Percentiles rank a stretch among this genome's conserved stretches.
phyloP scores from a whole-genome alignment of 2,113 vertebrate species.

The Chrysemys picta region DNA sequence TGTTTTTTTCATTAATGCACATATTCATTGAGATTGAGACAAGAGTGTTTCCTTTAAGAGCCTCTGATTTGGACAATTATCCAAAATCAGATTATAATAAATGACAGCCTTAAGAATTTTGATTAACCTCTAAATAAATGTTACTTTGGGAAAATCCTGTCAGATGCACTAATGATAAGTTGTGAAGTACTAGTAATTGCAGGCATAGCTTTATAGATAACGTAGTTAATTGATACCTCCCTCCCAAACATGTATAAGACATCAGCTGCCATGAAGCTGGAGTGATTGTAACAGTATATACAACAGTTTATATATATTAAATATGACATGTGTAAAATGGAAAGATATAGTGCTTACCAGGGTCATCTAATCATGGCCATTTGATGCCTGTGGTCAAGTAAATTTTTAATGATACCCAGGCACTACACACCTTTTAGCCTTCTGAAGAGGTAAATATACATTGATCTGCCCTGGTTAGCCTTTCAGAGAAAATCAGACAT shows the following conservation, averaged over 20 bases:
- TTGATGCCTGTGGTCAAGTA: constrained; percentile 58
- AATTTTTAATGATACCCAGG: constrained; percentile 71
- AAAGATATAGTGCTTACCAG: constrained; percentile 48
- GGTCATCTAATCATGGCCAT: constrained; percentile 53
- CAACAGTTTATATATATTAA: constrained; percentile 30
- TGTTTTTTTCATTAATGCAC: constrained; percentile 45
- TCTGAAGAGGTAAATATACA: constrained; percentile 65
- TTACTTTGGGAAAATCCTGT: constrained; percentile 70
- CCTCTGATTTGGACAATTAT: constrained; percentile 76
- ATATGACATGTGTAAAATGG: constrained; percentile 40
- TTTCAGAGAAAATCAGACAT: constrained; percentile 53
- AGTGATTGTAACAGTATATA: constrained; percentile 40
- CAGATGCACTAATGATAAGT: constrained; percentile 78
- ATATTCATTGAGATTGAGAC: constrained; percentile 59
- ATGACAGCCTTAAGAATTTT: constrained; percentile 73
- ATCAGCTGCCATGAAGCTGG: constrained; percentile 64
- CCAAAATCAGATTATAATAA: constrained; percentile 80
- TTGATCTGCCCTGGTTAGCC: constrained; percentile 67
- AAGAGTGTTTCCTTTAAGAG: constrained; percentile 70
- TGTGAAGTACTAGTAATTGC: constrained; percentile 76
- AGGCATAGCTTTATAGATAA: constrained; percentile 69
- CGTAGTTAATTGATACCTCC: constrained; percentile 69
- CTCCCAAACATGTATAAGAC: constrained; percentile 65
- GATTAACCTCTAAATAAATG: constrained; percentile 80
- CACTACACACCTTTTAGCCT: constrained; percentile 64